These are phyloP conservation scores for Glaucomys volans DNA, from an alignment of 2,113 vertebrate genomes.

Conservation along the genomic window DNA sequence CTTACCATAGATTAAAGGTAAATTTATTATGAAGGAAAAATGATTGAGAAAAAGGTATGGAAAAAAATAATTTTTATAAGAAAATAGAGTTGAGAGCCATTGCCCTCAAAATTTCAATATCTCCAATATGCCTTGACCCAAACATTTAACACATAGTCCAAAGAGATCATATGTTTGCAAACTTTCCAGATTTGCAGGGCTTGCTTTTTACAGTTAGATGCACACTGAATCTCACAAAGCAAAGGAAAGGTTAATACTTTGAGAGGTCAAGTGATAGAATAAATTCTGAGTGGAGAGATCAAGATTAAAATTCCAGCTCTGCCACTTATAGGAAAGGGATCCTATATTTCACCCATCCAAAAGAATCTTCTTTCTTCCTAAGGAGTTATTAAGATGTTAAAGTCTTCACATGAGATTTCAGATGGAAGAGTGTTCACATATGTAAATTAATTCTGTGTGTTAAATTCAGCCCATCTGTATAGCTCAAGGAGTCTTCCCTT, in stretches of 20 bases:
- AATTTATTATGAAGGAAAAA: not conserved
- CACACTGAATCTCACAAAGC: not conserved
- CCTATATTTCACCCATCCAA: not conserved
- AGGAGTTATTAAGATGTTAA: not conserved
- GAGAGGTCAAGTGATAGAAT: not conserved
- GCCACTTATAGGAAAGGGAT: not conserved
- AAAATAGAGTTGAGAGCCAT: slow-evolving; percentile 1
- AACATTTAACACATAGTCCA: not conserved
- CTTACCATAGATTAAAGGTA: not conserved
- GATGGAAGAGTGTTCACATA: not conserved
- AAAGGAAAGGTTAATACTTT: not conserved
- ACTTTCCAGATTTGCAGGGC: not conserved
- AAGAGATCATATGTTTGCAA: not conserved
- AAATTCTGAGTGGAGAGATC: not conserved
- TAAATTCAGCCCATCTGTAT: not conserved
- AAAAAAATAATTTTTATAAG: not conserved
- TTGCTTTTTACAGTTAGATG: not conserved
- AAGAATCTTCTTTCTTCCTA: not conserved
- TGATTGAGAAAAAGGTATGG: not conserved
- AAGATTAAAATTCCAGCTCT: not conserved
- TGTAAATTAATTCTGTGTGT: not conserved
- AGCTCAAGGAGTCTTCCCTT: not conserved
- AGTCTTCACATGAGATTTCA: not conserved
- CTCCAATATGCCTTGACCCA: not conserved
- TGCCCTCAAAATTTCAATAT: not conserved